Percentiles rank a stretch among this genome's conserved stretches.
These are phyloP conservation scores for Fulica atra DNA, from an alignment of 2,113 vertebrate species.

Conservation along the genomic window DNA sequence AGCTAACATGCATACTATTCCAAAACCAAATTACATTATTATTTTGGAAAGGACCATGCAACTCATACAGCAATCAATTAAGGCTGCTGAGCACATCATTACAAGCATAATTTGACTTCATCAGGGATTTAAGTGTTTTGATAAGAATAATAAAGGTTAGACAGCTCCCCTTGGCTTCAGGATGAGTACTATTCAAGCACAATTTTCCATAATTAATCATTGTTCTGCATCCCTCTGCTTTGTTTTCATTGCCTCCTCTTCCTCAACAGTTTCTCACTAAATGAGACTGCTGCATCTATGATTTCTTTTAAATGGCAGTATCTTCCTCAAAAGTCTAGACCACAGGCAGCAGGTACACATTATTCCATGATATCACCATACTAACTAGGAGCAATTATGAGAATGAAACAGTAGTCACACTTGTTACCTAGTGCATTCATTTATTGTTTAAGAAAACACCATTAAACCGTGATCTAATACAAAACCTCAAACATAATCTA, in stretches of 20 bases:
- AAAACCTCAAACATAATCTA: neutral
- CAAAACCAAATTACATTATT: neutral
- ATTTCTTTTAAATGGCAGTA: neutral
- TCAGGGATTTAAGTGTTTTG: neutral
- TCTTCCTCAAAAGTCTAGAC: neutral
- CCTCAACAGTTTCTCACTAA: neutral
- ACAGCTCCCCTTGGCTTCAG: neutral
- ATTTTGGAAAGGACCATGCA: neutral
- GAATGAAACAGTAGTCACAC: neutral
- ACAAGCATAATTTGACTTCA: neutral
- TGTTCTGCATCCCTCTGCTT: neutral
- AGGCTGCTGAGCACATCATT: neutral
- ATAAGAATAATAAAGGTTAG: neutral
- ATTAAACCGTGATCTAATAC: neutral
- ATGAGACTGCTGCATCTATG: neutral
- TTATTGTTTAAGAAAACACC: slow-evolving; percentile 4
- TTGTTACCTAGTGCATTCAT: neutral
- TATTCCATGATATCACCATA: neutral
- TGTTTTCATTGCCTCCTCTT: neutral
- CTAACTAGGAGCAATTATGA: neutral
- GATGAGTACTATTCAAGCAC: neutral
- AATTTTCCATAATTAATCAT: neutral
- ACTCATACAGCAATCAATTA: neutral
- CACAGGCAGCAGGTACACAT: neutral
- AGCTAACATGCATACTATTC: fast-evolving